Evolutionary conservation across 2,113 vertebrate genomes (phyloP).

Genomic region (Lasiurus borealis): DNA sequence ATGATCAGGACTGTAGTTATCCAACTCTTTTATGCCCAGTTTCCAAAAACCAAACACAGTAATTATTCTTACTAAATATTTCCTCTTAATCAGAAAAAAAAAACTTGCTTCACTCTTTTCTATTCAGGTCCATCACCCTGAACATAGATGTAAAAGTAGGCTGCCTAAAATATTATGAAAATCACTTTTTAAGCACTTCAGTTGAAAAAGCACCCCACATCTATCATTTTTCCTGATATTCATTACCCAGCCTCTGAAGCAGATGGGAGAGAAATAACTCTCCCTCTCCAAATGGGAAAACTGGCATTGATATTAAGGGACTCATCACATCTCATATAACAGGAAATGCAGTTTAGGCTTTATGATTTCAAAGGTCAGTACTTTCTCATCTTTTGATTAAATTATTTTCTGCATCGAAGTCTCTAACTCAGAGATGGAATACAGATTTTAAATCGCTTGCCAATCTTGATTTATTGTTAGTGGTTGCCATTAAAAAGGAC

Average conservation of each 20-base stretch:
- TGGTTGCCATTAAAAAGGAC: neutral
- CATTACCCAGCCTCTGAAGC: neutral
- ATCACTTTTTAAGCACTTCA: conserved; percentile 7
- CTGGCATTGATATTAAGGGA: neutral
- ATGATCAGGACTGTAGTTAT: neutral
- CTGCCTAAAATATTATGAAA: conserved; percentile 37
- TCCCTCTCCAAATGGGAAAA: neutral
- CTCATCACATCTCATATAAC: neutral
- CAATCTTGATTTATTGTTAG: neutral
- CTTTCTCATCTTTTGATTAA: neutral
- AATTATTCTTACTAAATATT: neutral
- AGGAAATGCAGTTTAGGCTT: neutral
- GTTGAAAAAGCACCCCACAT: neutral
- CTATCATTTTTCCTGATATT: neutral
- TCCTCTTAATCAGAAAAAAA: neutral
- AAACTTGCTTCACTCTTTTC: neutral
- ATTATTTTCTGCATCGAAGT: conserved; percentile 38
- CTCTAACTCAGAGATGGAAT: neutral
- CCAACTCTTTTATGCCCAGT: neutral
- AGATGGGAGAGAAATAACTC: neutral
- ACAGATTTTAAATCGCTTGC: neutral
- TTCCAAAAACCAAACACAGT: neutral
- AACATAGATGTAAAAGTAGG: neutral
- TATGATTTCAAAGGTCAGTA: neutral
- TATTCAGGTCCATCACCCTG: neutral